Conservation (phyloP, 2,797 vertebrate genomes). For the Heteromormyrus szaboi region DNA sequence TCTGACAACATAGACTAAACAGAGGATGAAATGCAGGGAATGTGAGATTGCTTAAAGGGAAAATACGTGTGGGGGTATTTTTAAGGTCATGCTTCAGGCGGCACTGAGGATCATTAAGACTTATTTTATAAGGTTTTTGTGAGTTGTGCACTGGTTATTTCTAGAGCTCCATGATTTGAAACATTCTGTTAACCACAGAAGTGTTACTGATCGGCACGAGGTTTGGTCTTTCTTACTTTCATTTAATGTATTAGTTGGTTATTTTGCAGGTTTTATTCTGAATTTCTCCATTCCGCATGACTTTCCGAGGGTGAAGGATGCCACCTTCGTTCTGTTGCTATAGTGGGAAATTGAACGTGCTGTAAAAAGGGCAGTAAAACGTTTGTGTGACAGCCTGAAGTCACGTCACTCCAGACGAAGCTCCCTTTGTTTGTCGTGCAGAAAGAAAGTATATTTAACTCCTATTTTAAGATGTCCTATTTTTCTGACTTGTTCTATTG, state of each 20-base stretch:
- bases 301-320: neutral
- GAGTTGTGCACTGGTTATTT: neutral
- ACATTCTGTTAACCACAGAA: neutral
- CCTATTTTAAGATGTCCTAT: constrained; percentile 3
- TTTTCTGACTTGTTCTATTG: neutral
- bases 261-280: neutral
- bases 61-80: neutral
- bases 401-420: neutral
- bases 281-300: neutral
- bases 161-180: neutral
- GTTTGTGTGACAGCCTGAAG: neutral
- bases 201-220: neutral
- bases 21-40: neutral
- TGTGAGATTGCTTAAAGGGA: neutral
- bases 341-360: neutral
- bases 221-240: neutral
- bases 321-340: neutral
- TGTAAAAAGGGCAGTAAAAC: neutral
- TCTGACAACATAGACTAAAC: neutral
- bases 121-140: neutral
- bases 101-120: neutral
- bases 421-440: neutral
- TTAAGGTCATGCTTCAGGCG: neutral
- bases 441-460: constrained; percentile 1
- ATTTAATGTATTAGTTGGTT: neutral